A percentile compares a stretch with the other conserved stretches of the same genome.
Conservation (phyloP, 1,140 invertebrate species). For the Belonocnema kinseyi region DNA sequence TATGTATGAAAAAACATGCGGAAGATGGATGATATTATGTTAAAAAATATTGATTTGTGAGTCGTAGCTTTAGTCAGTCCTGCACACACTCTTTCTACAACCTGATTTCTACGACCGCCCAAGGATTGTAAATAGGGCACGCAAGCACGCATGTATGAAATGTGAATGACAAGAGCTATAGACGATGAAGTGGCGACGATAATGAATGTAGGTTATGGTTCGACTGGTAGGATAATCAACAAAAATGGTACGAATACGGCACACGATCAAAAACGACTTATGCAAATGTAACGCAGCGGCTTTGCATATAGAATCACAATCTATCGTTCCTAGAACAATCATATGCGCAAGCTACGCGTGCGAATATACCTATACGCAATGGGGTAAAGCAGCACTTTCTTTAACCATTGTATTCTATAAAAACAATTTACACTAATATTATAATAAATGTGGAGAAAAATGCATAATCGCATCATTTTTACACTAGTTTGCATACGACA, state of each 20-base stretch:
- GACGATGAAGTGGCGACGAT: not conserved
- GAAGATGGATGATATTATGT: not conserved
- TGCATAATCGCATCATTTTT: too few species aligned
- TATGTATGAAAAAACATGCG: not conserved
- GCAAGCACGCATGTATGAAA: not conserved
- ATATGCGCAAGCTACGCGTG: too few species aligned
- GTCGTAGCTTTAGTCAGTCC: not conserved
- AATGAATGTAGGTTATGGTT: not conserved
- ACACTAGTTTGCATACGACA: too few species aligned
- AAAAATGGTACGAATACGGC: not conserved
- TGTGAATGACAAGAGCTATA: not conserved
- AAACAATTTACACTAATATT: too few species aligned
- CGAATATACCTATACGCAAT: too few species aligned
- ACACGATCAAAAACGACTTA: too few species aligned
- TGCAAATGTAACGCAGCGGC: too few species aligned
- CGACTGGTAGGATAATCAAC: not conserved
- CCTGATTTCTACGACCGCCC: not conserved
- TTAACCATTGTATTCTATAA: too few species aligned
- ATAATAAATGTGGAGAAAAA: too few species aligned
- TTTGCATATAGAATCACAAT: too few species aligned
- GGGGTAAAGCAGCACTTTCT: too few species aligned
- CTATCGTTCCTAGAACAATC: too few species aligned
- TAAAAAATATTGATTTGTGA: not conserved
- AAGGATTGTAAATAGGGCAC: not conserved
- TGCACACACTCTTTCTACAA: not conserved